A percentile compares a stretch with the other conserved stretches of the same genome.
Conservation (phyloP, 2,888 invertebrate species). For the Lissonota sp. region DNA sequence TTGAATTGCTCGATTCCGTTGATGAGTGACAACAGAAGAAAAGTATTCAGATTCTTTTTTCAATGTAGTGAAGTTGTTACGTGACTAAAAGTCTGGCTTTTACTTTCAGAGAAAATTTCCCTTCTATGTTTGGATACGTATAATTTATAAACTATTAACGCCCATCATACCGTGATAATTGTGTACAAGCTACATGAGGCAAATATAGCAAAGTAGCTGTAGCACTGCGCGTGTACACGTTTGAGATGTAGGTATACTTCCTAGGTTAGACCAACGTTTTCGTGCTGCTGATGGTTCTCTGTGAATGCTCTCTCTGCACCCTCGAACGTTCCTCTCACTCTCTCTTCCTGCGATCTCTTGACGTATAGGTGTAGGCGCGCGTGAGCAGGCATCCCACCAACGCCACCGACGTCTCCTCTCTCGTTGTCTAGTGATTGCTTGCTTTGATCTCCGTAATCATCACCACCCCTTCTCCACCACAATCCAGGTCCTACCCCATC, state of each 20-base stretch:
- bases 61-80: too few relatives aligned
- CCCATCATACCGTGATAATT: not conserved
- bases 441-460: constrained; percentile 82
- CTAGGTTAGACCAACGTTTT: constrained; percentile 23
- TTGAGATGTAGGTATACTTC: constrained; percentile 10
- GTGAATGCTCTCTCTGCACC: constrained; percentile 32
- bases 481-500: constrained; percentile 54
- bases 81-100: too few relatives aligned
- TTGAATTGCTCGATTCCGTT: too few relatives aligned
- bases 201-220: constrained; percentile 21
- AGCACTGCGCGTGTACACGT: constrained; percentile 9
- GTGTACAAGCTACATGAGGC: not conserved
- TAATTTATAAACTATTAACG: not conserved
- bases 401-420: constrained; percentile 44
- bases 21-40: too few relatives aligned
- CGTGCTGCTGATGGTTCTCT: constrained; percentile 38
- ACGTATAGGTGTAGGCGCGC: constrained; percentile 25
- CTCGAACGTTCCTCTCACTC: constrained; percentile 18
- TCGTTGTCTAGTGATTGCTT: constrained; percentile 76
- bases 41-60: too few relatives aligned
- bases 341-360: constrained; percentile 25
- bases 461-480: constrained; percentile 64
- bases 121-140: too few relatives aligned
- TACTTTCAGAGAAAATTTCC: too few relatives aligned
- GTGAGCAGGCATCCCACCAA: constrained; percentile 33